These are phyloP conservation scores for Xylocopa sonorina DNA, from an alignment of 1,140 invertebrate species.

Conservation along the genomic window DNA sequence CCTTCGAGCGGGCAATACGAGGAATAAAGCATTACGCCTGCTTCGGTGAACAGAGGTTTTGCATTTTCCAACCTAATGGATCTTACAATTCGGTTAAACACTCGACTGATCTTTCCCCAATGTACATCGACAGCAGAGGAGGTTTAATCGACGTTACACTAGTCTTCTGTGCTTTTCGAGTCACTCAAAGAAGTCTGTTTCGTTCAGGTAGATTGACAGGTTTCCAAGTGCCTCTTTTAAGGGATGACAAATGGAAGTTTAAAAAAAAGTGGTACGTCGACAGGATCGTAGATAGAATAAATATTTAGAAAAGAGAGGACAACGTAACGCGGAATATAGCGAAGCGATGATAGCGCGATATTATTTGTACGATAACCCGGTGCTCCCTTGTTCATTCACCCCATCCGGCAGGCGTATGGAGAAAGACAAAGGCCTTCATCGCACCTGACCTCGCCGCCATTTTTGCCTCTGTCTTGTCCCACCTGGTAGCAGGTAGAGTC, in stretches of 20 bases:
- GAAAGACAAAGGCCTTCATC: constrained; percentile 47
- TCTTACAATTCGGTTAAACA: constrained; percentile 52
- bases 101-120: constrained; percentile 24
- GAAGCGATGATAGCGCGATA: constrained; percentile 8
- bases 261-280: neutral
- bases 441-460: constrained; percentile 57
- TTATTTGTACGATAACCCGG: constrained; percentile 35
- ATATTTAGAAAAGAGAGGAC: neutral
- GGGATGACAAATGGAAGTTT: neutral
- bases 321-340: neutral
- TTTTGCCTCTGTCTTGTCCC: constrained; percentile 26
- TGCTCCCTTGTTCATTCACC: constrained; percentile 18
- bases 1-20: constrained; percentile 17
- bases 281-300: neutral
- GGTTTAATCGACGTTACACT: neutral
- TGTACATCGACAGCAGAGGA: neutral
- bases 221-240: too few species aligned
- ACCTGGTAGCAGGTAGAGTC: constrained; percentile 33
- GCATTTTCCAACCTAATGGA: constrained; percentile 48
- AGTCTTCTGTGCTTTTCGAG: neutral
- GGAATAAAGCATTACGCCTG: constrained; percentile 37
- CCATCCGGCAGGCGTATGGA: neutral
- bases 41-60: constrained; percentile 38
- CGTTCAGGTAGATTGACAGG: neutral
- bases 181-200: constrained; percentile 1